phyloP scores from a whole-genome alignment of 2,113 vertebrate species.

The Pterocles gutturalis region DNA sequence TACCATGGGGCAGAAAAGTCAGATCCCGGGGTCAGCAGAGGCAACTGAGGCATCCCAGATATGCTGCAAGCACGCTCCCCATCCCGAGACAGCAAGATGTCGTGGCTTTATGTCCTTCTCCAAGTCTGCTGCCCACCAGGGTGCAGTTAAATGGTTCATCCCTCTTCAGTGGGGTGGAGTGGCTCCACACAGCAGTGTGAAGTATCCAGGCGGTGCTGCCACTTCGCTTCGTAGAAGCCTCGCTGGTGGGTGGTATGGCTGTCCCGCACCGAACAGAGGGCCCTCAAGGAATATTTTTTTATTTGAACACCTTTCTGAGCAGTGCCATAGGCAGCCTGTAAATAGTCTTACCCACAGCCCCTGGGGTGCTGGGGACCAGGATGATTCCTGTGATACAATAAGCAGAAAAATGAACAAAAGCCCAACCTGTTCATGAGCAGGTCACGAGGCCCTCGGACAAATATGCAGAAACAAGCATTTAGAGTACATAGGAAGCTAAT shows the following conservation, averaged over 20 bases:
- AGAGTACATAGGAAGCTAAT: background rate
- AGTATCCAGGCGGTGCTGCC: accelerated
- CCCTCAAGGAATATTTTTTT: background rate
- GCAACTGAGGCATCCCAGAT: background rate
- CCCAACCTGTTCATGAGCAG: background rate
- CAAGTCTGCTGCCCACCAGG: accelerated
- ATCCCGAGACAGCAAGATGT: accelerated
- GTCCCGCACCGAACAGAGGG: background rate
- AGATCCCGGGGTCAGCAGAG: background rate
- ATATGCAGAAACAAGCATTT: accelerated
- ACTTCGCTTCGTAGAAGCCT: background rate
- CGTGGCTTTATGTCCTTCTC: background rate
- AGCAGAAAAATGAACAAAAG: background rate
- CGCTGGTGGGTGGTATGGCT: accelerated
- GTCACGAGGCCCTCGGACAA: background rate
- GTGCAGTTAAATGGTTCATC: background rate
- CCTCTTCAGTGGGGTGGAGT: background rate
- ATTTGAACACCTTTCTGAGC: background rate
- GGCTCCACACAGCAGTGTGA: background rate
- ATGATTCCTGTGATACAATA: background rate
- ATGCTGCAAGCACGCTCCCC: accelerated
- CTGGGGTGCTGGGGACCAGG: background rate
- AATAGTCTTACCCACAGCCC: background rate
- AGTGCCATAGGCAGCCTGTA: background rate
- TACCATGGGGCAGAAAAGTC: background rate